phyloP scores from a whole-genome alignment of 2,113 vertebrate genomes.

The Chionodraco myersi region DNA sequence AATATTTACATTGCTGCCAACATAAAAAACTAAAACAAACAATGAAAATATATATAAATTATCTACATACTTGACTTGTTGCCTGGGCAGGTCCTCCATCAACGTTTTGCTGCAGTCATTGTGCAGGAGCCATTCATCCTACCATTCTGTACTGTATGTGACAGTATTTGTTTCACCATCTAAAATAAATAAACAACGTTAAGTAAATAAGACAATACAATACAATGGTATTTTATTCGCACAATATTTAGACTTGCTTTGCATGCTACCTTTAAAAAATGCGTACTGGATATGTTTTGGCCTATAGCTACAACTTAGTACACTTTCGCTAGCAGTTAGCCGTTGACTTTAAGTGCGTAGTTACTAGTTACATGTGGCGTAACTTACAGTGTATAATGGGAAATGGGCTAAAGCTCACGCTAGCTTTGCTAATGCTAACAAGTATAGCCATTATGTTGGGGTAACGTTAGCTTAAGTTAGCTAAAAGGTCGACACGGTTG shows the following conservation, averaged over 20 bases:
- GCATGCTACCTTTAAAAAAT: background rate
- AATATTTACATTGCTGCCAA: background rate
- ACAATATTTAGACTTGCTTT: background rate
- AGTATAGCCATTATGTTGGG: no score
- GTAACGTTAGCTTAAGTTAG: background rate
- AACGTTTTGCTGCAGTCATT: background rate
- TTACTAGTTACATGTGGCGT: no score
- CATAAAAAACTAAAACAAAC: background rate
- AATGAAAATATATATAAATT: background rate
- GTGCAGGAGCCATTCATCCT: background rate
- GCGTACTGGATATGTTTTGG: no score
- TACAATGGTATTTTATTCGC: background rate
- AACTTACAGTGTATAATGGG: no score
- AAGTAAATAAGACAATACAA: background rate
- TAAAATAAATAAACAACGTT: background rate
- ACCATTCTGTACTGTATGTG: background rate
- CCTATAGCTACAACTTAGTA: background rate
- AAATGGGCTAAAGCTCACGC: background rate
- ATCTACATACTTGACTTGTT: constrained; percentile 1
- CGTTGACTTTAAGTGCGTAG: no score
- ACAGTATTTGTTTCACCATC: background rate
- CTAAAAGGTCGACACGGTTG: background rate
- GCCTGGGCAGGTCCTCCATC: background rate
- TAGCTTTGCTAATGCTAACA: background rate
- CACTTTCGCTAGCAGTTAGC: background rate